Evolutionary conservation across 2,888 invertebrate species (phyloP).

Genomic region (Leptopterna dolabrata): DNA sequence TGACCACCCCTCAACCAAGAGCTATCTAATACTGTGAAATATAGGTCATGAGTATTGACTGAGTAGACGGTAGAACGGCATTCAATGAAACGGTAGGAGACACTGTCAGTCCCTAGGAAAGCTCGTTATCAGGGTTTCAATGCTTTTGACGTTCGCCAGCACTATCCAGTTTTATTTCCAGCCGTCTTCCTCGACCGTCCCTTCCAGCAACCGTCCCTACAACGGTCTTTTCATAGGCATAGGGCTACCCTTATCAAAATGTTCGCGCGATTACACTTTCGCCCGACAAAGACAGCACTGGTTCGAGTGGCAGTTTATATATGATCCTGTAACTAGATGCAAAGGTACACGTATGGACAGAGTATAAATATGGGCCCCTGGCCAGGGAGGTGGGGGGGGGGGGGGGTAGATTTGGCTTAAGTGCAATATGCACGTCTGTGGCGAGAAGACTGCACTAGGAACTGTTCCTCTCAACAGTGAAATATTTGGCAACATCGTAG

Average conservation of each 20-base stretch:
- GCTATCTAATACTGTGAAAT: neutral
- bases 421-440: no score
- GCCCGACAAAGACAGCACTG: no score
- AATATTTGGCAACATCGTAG: no score
- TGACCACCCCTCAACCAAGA: neutral
- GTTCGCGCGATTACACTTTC: neutral
- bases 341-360: no score
- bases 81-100: slow-evolving; percentile 30
- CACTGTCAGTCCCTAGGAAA: slow-evolving; percentile 28
- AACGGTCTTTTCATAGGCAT: neutral
- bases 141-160: neutral
- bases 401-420: no score
- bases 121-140: slow-evolving; percentile 34
- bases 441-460: no score
- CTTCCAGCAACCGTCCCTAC: neutral
- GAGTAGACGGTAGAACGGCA: neutral
- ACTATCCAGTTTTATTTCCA: slow-evolving; percentile 32
- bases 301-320: no score
- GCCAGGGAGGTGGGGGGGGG: no score
- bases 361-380: no score
- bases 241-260: neutral
- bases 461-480: no score
- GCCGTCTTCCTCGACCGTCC: neutral
- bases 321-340: no score
- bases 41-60: slow-evolving; percentile 37